Evolutionary conservation across 92 coral and sea anemone genomes (phyloP).

Genomic region (Porites lobata): DNA sequence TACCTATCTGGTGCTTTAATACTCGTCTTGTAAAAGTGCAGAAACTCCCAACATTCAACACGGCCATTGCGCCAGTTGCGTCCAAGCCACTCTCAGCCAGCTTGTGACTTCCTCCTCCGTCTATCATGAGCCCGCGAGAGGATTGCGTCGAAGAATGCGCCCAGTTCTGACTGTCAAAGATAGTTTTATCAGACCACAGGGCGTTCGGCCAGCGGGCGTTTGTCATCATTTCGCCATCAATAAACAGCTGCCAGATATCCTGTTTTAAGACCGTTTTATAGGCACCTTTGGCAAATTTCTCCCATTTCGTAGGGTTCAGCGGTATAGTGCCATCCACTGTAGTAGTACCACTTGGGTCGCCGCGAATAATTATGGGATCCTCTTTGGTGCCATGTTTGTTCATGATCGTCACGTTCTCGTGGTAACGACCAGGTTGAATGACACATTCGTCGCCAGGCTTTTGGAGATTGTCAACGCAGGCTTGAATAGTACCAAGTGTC

Average conservation of each 20-base stretch:
- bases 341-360: slow-evolving; percentile 61
- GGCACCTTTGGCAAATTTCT: slow-evolving; percentile 26
- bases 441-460: slow-evolving; percentile 75
- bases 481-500: slow-evolving; percentile 27
- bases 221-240: slow-evolving; percentile 76
- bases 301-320: slow-evolving; percentile 52
- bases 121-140: slow-evolving; percentile 66
- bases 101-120: slow-evolving; percentile 60
- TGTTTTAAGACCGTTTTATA: slow-evolving; percentile 49
- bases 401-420: slow-evolving; percentile 64
- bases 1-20: slow-evolving; percentile 35
- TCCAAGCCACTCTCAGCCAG: slow-evolving; percentile 80
- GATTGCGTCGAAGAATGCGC: slow-evolving; percentile 72
- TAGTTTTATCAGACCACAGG: slow-evolving; percentile 73
- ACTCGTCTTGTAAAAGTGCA: slow-evolving; percentile 76
- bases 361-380: slow-evolving; percentile 72
- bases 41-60: slow-evolving; percentile 83
- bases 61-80: slow-evolving; percentile 82
- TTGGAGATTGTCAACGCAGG: slow-evolving; percentile 52
- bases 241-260: slow-evolving; percentile 74
- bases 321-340: slow-evolving; percentile 77
- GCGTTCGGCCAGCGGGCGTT: slow-evolving; percentile 90
- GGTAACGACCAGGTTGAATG: slow-evolving; percentile 69
- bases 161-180: slow-evolving; percentile 74
- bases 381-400: slow-evolving; percentile 72